Evolutionary conservation across 2,888 invertebrate species (phyloP), one percentile per base, ranked within the genome.

Genomic region (Plebejus melissa): DNA sequence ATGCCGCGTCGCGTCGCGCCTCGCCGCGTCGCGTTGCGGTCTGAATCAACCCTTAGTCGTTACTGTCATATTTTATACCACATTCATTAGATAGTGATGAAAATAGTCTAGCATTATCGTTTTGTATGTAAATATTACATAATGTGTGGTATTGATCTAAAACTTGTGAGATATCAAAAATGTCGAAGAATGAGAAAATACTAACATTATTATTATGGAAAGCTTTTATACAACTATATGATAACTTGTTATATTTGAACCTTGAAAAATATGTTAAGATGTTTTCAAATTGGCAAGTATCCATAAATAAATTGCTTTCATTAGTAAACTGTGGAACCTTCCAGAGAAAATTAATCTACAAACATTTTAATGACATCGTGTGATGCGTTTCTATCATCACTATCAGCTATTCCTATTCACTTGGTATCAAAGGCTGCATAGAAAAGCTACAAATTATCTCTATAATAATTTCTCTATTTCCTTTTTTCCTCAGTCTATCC

Each of bases 31-130:
- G 22, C 22, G 22, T 22, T 22, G 22, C 22, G 22, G 22, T 22
- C 22, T 22, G 22, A 22, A 22, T 22, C 22, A 22, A 22, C 22
- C 22, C 22, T 22, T 22, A 22, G 22, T 22, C 22, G 22, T 22
- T 22, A 78, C 74, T 78, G 76, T 76, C 75, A 72, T 72, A 46
- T 74, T 76, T 50, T n/a, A 76, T 76, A 76, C 38, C 69, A n/a
- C 70, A 74, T 32, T 69, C 28, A 65, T 65, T 65, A 36, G 16
- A 65, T 65, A 11, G 36, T 65, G 32, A 65, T 5, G 9, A 65
- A 32, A 65, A 65, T 13, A 2, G 32, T 65, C 13, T 32, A 65
- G 13, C 28, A 60, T 60, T 60, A 58, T 7, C 9, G 4, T 65
- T 16, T 32, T 65, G 32, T 65, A 32, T 11, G 11, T 65, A 32